Conservation (phyloP, 2,113 vertebrate genomes). For the Sapayoa aenigma region DNA sequence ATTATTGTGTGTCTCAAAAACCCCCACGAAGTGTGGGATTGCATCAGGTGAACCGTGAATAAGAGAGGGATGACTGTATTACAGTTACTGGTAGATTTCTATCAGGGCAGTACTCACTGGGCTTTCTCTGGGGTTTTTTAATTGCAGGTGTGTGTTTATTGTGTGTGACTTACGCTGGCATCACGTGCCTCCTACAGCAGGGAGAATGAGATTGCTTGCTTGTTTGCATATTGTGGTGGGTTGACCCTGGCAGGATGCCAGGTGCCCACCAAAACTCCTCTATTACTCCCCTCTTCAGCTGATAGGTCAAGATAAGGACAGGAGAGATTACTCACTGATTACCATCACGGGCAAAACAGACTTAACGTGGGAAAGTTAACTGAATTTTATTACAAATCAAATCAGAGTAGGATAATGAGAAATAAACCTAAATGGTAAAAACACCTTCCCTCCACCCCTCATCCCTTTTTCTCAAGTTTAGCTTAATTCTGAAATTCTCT, state of each 20-base stretch:
- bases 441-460: background rate
- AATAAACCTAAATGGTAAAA: background rate
- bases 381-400: background rate
- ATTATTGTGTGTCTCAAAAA: too few relatives aligned
- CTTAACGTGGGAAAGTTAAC: background rate
- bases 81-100: background rate
- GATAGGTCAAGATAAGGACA: background rate
- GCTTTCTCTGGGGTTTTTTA: background rate
- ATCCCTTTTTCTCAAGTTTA: background rate
- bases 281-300: background rate
- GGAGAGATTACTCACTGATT: background rate
- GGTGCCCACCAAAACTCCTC: background rate
- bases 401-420: background rate
- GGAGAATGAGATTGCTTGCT: background rate
- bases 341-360: background rate
- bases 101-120: background rate
- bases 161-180: background rate
- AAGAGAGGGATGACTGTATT: too few relatives aligned
- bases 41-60: too few relatives aligned
- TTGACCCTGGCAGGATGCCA: background rate
- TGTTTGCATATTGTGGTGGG: background rate
- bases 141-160: background rate
- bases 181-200: background rate
- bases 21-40: too few relatives aligned
- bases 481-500: background rate